These are phyloP conservation scores for Scolopax mira DNA, from an alignment of 2,113 vertebrate genomes.

Conservation along the genomic window DNA sequence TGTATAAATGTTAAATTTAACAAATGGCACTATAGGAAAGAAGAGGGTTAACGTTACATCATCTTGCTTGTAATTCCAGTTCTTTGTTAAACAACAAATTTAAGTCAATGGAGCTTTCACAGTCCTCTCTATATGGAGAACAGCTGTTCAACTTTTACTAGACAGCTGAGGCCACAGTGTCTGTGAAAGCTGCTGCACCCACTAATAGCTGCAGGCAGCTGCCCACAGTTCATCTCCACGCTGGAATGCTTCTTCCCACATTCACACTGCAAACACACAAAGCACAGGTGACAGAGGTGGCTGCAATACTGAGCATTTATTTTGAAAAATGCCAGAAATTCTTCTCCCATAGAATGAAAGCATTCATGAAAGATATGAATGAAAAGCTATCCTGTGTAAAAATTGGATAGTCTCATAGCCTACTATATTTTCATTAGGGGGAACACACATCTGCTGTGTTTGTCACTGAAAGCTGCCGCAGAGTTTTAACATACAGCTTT, in stretches of 20 bases:
- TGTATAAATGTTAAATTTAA: conserved; percentile 35
- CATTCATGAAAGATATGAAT: conserved; percentile 28
- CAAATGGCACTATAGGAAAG: conserved; percentile 32
- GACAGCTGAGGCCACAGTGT: conserved; percentile 87
- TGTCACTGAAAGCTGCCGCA: neutral
- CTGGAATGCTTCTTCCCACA: conserved; percentile 54
- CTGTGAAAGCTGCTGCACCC: conserved; percentile 72
- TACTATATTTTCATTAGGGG: conserved; percentile 4
- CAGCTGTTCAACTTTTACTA: conserved; percentile 92
- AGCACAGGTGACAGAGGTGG: conserved; percentile 69
- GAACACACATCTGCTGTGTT: conserved; percentile 24
- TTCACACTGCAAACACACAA: conserved; percentile 32
- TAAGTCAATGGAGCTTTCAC: conserved; percentile 85
- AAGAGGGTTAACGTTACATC: conserved; percentile 72
- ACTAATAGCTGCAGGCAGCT: conserved; percentile 81
- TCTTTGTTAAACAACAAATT: conserved; percentile 76
- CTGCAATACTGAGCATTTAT: neutral
- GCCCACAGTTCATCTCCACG: conserved; percentile 78
- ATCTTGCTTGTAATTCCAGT: conserved; percentile 71
- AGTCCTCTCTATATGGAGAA: conserved; percentile 75
- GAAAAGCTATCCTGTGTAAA: conserved; percentile 31
- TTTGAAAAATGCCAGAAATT: conserved; percentile 45
- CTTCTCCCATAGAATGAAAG: conserved; percentile 31
- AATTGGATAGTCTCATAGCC: neutral
- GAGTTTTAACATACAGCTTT: neutral